Conservation (phyloP, 2,113 vertebrate genomes). For the Trogon surrucura region DNA sequence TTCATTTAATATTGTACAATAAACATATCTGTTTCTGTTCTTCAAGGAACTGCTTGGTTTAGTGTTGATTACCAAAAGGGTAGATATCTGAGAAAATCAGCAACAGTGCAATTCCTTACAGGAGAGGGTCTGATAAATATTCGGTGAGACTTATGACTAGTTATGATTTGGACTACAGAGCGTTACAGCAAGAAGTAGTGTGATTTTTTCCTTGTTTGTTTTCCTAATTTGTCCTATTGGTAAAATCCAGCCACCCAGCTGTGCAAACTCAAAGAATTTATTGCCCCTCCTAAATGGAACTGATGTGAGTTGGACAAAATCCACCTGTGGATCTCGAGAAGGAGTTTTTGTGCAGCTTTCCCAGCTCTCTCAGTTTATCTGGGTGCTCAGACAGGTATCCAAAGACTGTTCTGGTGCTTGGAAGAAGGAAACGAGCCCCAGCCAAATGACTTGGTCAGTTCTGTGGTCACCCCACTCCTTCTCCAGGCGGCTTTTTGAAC, state of each 20-base stretch:
- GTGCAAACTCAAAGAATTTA: neutral
- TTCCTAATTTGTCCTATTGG: neutral
- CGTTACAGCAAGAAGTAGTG: neutral
- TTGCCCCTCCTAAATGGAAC: neutral
- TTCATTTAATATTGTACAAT: neutral
- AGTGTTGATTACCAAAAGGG: neutral
- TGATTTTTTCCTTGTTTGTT: neutral
- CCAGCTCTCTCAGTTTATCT: too few species aligned
- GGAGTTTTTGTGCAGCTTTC: neutral
- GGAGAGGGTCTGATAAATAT: neutral
- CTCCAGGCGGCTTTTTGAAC: neutral
- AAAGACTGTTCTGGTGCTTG: neutral
- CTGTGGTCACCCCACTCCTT: neutral
- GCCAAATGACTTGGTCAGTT: accelerated
- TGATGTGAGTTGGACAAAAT: neutral
- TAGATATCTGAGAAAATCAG: neutral
- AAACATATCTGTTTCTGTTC: neutral
- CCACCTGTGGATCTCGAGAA: neutral
- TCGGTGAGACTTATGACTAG: neutral
- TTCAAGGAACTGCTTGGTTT: neutral
- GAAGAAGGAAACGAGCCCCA: neutral
- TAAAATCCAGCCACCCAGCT: neutral
- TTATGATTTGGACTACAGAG: neutral
- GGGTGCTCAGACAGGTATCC: neutral
- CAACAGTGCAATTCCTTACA: too few species aligned